Evolutionary conservation across 1,140 invertebrate species (phyloP).

Genomic region (Orchesella cincta): DNA sequence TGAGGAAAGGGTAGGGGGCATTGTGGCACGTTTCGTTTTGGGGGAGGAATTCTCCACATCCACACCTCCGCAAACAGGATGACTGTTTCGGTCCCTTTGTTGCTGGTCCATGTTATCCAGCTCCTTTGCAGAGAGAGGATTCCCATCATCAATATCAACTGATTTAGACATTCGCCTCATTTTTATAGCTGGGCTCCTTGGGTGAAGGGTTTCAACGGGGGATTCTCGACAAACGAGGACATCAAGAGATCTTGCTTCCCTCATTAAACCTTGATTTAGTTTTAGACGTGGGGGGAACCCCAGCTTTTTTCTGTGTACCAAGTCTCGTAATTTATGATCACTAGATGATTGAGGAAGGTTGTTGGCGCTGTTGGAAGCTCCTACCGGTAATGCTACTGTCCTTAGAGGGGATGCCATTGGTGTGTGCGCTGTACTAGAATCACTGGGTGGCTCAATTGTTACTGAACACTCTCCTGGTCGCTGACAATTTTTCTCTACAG

Average conservation of each 20-base stretch:
- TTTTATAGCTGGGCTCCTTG: slow-evolving; percentile 33
- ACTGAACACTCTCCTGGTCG: slow-evolving; percentile 40
- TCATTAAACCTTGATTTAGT: slow-evolving; percentile 34
- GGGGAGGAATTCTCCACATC: too few relatives aligned
- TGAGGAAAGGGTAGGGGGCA: neutral
- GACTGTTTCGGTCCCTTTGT: too few relatives aligned
- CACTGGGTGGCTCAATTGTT: slow-evolving; percentile 48
- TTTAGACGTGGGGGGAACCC: slow-evolving; percentile 40
- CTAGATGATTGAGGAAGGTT: slow-evolving; percentile 26
- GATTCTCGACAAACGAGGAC: slow-evolving; percentile 38
- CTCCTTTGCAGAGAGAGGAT: neutral
- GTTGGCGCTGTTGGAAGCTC: slow-evolving; percentile 29
- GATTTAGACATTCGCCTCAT: slow-evolving; percentile 44
- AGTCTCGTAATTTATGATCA: slow-evolving; percentile 14
- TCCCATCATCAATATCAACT: slow-evolving; percentile 38
- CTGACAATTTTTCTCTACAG: neutral
- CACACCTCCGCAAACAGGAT: too few relatives aligned
- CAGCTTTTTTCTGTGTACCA: slow-evolving; percentile 32
- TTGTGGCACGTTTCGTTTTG: neutral
- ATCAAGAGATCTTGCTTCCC: slow-evolving; percentile 51
- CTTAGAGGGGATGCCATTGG: slow-evolving; percentile 34
- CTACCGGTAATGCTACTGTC: slow-evolving; percentile 10
- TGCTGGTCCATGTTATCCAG: too few relatives aligned
- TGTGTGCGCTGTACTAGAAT: slow-evolving; percentile 41
- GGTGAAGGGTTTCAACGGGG: neutral